Percentiles rank a stretch among this genome's conserved stretches.
Conservation (phyloP, 2,797 vertebrate species). For the Heliangelus exortis region DNA sequence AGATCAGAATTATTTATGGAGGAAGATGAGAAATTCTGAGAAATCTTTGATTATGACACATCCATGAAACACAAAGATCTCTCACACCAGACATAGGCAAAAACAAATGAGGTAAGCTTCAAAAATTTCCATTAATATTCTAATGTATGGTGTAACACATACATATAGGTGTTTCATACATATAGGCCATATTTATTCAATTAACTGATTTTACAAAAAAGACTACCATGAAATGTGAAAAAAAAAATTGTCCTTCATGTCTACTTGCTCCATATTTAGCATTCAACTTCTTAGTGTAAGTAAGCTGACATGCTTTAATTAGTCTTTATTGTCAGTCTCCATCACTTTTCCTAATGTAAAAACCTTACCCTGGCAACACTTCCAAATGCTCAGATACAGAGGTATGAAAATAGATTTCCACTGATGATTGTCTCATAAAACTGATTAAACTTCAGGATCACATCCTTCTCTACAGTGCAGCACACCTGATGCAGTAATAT, state of each 20-base stretch:
- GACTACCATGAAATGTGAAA: background rate
- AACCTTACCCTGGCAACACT: background rate
- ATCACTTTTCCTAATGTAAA: background rate
- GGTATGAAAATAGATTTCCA: background rate
- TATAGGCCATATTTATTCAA: background rate
- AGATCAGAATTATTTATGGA: background rate
- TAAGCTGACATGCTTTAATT: background rate
- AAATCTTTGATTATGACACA: background rate
- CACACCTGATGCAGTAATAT: background rate
- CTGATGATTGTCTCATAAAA: background rate
- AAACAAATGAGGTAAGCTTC: background rate
- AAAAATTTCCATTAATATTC: background rate
- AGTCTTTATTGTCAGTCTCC: background rate
- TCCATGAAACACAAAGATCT: background rate
- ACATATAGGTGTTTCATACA: background rate
- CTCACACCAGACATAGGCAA: background rate
- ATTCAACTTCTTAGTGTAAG: background rate
- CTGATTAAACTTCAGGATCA: background rate
- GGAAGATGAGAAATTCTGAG: background rate
- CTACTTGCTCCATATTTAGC: background rate
- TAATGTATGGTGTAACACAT: background rate
- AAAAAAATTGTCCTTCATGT: background rate
- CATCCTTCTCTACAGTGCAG: background rate
- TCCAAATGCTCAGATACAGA: background rate
- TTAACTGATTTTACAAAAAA: background rate